These are phyloP conservation scores for Orchestes rusci DNA, from an alignment of 2,888 invertebrate genomes.

Conservation along the genomic window DNA sequence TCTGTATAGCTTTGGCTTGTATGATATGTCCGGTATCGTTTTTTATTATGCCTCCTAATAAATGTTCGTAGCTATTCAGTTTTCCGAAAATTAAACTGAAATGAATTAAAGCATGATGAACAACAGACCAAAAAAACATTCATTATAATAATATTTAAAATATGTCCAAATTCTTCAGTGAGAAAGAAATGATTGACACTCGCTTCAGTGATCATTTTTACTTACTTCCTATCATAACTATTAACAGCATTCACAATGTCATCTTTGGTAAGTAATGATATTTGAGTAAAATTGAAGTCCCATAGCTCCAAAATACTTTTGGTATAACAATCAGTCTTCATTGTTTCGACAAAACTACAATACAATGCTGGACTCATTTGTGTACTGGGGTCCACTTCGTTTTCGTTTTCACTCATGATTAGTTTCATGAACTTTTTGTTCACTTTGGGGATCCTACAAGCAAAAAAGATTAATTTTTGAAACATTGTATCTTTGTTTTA, in stretches of 20 bases:
- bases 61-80: constrained; percentile 53
- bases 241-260: constrained; percentile 59
- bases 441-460: constrained; percentile 32
- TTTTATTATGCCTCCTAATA: constrained; percentile 54
- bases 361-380: constrained; percentile 53
- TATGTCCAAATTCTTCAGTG: no score
- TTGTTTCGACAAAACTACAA: constrained; percentile 55
- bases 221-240: constrained; percentile 46
- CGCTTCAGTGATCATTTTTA: constrained; percentile 3
- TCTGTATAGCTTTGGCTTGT: constrained; percentile 55
- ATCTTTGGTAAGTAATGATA: constrained; percentile 50
- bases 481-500: neutral
- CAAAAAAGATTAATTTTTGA: constrained; percentile 3
- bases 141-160: no score
- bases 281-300: constrained; percentile 51
- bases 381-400: constrained; percentile 48
- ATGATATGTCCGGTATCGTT: constrained; percentile 57
- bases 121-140: no score
- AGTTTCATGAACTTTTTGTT: constrained; percentile 29
- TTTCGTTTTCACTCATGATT: constrained; percentile 19
- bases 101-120: constrained; percentile 1
- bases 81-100: constrained; percentile 45
- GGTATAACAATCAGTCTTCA: constrained; percentile 56
- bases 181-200: no score
- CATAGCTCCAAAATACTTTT: constrained; percentile 65